Evolutionary conservation across 2,113 vertebrate genomes (phyloP).

Genomic region (Anolis sagrei): DNA sequence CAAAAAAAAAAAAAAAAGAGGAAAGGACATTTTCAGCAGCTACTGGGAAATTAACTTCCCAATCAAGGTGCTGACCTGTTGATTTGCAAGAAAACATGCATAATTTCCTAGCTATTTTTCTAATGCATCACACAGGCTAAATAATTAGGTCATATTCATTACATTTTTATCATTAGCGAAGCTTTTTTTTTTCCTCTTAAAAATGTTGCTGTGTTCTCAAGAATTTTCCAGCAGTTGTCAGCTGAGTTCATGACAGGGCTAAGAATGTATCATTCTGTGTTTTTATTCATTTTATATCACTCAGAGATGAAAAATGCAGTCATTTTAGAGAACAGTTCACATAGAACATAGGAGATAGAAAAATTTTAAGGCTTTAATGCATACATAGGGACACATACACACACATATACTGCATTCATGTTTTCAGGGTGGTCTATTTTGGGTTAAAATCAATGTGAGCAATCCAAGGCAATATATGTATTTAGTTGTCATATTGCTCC

Average conservation of each 20-base stretch:
- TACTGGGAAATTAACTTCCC: constrained; percentile 60
- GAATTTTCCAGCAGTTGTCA: constrained; percentile 72
- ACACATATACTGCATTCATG: not conserved
- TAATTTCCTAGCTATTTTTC: constrained; percentile 63
- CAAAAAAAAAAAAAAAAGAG: constrained; percentile 11
- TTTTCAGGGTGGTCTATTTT: not conserved
- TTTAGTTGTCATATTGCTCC: not conserved
- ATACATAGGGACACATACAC: not conserved
- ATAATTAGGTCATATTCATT: constrained; percentile 78
- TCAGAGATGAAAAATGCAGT: constrained; percentile 58
- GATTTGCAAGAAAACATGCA: constrained; percentile 63
- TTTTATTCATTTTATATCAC: constrained; percentile 69
- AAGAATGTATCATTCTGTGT: constrained; percentile 71
- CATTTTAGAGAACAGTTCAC: constrained; percentile 37
- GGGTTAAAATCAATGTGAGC: not conserved
- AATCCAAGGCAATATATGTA: not conserved
- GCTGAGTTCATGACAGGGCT: constrained; percentile 75
- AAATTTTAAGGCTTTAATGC: too few species aligned
- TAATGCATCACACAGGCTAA: constrained; percentile 55
- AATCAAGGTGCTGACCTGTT: constrained; percentile 58
- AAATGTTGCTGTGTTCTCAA: constrained; percentile 66
- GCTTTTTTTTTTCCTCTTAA: constrained; percentile 61
- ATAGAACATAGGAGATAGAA: not conserved
- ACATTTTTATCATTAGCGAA: constrained; percentile 75
- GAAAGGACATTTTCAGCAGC: constrained; percentile 57